Percentiles rank a stretch among this genome's conserved stretches.
Conservation (phyloP, 2,113 vertebrate species). For the Chitala chitala region DNA sequence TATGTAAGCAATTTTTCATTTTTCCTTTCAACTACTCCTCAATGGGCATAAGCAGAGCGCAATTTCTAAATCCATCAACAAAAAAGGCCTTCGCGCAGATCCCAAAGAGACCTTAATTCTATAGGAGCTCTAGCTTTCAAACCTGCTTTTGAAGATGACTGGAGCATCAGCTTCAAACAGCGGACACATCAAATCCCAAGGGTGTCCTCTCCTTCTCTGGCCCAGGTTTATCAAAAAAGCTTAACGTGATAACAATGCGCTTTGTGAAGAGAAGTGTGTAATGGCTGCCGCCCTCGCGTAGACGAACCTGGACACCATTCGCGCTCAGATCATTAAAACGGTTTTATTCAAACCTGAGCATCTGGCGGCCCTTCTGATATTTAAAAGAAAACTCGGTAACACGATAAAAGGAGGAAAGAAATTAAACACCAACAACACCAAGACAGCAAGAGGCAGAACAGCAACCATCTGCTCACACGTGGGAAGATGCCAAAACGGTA, state of each 20-base stretch:
- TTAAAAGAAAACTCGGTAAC: constrained; percentile 38
- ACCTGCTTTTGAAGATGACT: constrained; percentile 40
- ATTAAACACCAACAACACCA: constrained; percentile 41
- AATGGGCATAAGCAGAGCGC: constrained; percentile 5
- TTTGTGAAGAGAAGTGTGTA: neutral
- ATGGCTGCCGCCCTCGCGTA: constrained; percentile 24
- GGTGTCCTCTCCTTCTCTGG: constrained; percentile 22
- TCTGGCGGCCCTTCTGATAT: neutral
- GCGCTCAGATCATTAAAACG: constrained; percentile 31
- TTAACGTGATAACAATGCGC: constrained; percentile 25
- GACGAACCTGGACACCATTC: constrained; percentile 29
- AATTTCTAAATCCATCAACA: constrained; percentile 14
- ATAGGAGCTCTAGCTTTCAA: constrained; percentile 40
- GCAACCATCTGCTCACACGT: too few relatives aligned
- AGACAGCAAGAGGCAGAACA: too few relatives aligned
- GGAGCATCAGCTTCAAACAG: constrained; percentile 42
- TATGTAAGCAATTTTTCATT: neutral
- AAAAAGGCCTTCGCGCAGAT: constrained; percentile 26
- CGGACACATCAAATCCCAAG: constrained; percentile 34
- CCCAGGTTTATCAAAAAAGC: constrained; percentile 29
- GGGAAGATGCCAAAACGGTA: too few relatives aligned
- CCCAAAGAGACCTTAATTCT: constrained; percentile 27
- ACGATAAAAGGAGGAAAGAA: constrained; percentile 38
- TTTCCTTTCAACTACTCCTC: constrained; percentile 8
- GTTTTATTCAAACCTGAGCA: constrained; percentile 38